Base-by-base conservation (phyloP, 2,888 invertebrate genomes). In the Dynastes tityus region DNA sequence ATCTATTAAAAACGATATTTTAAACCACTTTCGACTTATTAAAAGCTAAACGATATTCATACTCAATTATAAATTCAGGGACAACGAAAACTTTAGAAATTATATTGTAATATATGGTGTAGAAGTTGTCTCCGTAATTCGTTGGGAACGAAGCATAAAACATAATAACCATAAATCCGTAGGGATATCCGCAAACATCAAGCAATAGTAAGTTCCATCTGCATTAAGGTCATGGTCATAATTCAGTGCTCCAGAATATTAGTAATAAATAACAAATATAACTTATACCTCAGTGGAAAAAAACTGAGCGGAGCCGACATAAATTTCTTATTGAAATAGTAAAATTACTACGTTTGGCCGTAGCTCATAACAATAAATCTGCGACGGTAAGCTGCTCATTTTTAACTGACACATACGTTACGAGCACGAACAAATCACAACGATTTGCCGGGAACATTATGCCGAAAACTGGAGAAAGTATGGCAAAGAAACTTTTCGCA, bases 381-480 rank as follows among this genome's bases (percentile, higher is more conserved):
- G 40, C n/a, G 37, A 74, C 73, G 73, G 45, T 74, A 58, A 74
- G 73, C 73, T 58, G 73, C 73, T 63, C 73, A 74, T 74, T 74
- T 74, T 74, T 74, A 74, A 74, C 73, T 74, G 73, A 61, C 73
- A 74, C 73, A 74, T 61, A 61, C 73, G 73, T 74, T 74, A 74
- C 61, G 45, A 27, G 58, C 73, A 22, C 32, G 45, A 74, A 74
- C 73, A 74, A 61, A 61, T 74, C 73, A 74, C 73, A 61, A 61
- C 61, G 73, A 74, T 74, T 74, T 61, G 45, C 61, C 61, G n/a
- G 49, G 61, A 27, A 61, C 73, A 74, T 74, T 74, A 74, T 74
- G 61, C 73, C 61, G 61, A 74, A 73, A 74, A 74, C 61, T 63
- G 29, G 73, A 45, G 55, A 74, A 74, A 74, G 73, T 74, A 61